Conservation (phyloP, 1,140 invertebrate species). For the Littorina saxatilis region DNA sequence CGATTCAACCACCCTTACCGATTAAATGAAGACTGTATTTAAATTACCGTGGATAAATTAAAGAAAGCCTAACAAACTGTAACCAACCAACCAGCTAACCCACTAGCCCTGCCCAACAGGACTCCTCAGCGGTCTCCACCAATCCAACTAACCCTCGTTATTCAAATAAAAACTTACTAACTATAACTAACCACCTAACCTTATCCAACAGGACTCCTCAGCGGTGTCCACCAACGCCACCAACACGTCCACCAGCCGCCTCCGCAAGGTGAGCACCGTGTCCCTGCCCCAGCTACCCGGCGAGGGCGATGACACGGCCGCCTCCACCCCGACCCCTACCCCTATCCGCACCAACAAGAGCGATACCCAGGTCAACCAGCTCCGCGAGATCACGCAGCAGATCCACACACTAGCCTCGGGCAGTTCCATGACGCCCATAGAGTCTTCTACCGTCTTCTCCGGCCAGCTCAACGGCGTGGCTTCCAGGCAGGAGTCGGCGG, state of each 20-base stretch:
- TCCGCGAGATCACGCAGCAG: neutral
- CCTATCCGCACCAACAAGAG: neutral
- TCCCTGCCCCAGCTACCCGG: neutral
- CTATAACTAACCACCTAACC: no score
- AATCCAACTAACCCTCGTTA: no score
- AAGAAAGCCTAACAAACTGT: no score
- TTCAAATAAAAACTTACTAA: no score
- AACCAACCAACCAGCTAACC: no score
- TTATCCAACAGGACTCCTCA: no score
- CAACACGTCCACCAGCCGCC: neutral
- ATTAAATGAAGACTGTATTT: no score
- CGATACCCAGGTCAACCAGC: neutral
- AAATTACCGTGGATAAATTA: no score
- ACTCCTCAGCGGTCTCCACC: no score
- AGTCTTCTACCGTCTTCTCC: neutral
- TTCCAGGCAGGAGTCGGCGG: slow-evolving; percentile 28
- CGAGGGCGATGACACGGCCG: neutral
- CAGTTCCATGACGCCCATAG: neutral
- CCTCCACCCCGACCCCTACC: neutral
- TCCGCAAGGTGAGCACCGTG: slow-evolving; percentile 21
- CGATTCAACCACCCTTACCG: no score
- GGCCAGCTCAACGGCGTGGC: neutral
- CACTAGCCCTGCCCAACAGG: no score
- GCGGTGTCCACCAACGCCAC: neutral
- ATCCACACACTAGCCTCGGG: no score